Evolutionary conservation across 2,888 invertebrate genomes (phyloP), one percentile per base, ranked within the genome.

Genomic region (Lasius fuliginosus): DNA sequence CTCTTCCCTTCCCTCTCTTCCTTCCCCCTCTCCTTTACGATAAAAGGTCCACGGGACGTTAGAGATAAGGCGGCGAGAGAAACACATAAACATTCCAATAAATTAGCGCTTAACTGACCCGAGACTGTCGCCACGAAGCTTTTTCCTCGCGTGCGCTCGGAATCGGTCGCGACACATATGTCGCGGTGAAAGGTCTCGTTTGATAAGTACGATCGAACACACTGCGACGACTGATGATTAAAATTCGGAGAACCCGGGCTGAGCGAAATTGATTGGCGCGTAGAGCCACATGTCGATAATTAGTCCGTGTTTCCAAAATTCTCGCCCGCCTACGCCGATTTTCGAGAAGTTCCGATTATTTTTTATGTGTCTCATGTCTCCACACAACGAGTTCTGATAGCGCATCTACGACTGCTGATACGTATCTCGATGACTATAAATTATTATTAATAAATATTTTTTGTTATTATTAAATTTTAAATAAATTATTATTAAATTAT

Each of bases 61-160:
- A 23, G 30, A 56, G 90, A 90, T 90, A 90, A 90, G 85, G 73
- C 79, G 56, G 90, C 91, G 92, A 90, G 92, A 92, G 93, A 92
- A 93, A 93, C 93, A 94, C 94, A 94, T 94, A 94, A 95, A 95
- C 95, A 94, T 94, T 95, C 93, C 93, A 94, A 95, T 95, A 95
- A 95, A 95, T 95, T 95, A 95, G 94, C 93, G 93, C 90, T 93
- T 91, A 91, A 90, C 89, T 94, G 94, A 95, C 94, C 94, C 94
- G 90, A 88, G 94, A 93, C 93, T 93, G 93, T 93, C 92, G 90
- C 89, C 91, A 85, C 88, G 86, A 81, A 85, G 87, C 89, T 89
- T 92, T 90, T 91, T 90, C 87, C 87, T 83, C 88, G 83, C 87
- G n/a, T 53, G 86, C 82, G 76, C 85, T 86, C 83, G 74, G 75